Conservation (phyloP, 2,888 invertebrate genomes). For the Tipula confusa region DNA sequence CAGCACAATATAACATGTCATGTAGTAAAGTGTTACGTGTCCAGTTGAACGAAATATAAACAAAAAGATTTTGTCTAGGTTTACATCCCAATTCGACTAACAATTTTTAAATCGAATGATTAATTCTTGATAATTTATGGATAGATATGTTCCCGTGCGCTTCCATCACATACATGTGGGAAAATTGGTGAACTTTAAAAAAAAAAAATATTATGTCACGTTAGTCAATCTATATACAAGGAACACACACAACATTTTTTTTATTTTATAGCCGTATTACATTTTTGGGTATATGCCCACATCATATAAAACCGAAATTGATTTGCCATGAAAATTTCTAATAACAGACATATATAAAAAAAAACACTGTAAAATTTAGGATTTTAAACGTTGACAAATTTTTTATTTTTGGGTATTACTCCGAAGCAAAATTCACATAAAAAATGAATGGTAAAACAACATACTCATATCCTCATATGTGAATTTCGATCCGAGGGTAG, state of each 20-base stretch:
- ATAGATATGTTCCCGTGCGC: background rate
- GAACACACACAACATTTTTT: background rate
- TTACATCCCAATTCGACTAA: background rate
- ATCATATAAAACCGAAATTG: background rate
- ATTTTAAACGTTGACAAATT: background rate
- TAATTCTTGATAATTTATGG: background rate
- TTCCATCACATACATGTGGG: background rate
- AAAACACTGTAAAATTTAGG: background rate
- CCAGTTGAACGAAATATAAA: background rate
- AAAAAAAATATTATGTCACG: background rate
- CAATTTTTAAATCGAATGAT: background rate
- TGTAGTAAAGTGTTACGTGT: slow-evolving; percentile 12
- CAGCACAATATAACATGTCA: background rate
- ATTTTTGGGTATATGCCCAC: background rate
- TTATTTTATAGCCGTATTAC: background rate
- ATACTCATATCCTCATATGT: background rate
- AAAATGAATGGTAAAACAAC: background rate
- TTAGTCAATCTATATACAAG: background rate
- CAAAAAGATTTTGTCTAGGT: background rate
- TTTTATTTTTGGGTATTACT: background rate
- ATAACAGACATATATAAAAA: background rate
- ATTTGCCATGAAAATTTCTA: background rate
- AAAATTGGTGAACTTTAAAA: too few relatives aligned
- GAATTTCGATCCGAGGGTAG: background rate
- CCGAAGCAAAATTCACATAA: background rate